A percentile compares a stretch with the other conserved stretches of the same genome.
Conservation (phyloP, 2,797 vertebrate species). For the Craterocephalus amniculus region DNA sequence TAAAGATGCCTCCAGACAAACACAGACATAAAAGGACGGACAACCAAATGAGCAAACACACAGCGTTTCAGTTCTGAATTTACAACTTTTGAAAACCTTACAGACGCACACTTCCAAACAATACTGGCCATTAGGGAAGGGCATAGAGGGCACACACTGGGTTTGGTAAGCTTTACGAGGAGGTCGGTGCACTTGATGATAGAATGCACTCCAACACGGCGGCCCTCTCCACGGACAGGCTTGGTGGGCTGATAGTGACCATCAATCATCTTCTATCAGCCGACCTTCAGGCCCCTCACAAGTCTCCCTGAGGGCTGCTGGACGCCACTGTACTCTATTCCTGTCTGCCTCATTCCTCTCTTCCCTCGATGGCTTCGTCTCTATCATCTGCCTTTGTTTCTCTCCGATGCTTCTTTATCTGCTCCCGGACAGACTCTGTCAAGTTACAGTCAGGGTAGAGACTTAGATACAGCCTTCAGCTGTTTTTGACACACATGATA, state of each 20-base stretch:
- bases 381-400: slow-evolving; percentile 41
- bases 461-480: slow-evolving; percentile 25
- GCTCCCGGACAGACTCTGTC: slow-evolving; percentile 40
- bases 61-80: slow-evolving; percentile 6
- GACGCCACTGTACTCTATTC: slow-evolving; percentile 54
- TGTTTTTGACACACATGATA: slow-evolving; percentile 12
- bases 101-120: slow-evolving; percentile 28
- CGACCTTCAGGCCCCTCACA: slow-evolving; percentile 70
- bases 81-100: slow-evolving; percentile 19
- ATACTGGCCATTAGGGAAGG: slow-evolving; percentile 47
- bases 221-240: slow-evolving; percentile 55
- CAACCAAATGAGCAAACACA: slow-evolving; percentile 7
- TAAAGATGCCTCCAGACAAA: slow-evolving; percentile 46
- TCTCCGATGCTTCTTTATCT: slow-evolving; percentile 59
- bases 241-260: slow-evolving; percentile 60
- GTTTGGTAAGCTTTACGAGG: slow-evolving; percentile 47
- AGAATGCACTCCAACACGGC: slow-evolving; percentile 58
- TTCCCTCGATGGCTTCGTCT: slow-evolving; percentile 10
- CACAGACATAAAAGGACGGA: slow-evolving; percentile 40
- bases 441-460: slow-evolving; percentile 31
- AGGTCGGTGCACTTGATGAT: slow-evolving; percentile 70
- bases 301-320: slow-evolving; percentile 40
- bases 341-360: slow-evolving; percentile 49
- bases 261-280: slow-evolving; percentile 79
- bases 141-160: slow-evolving; percentile 42